Conservation (phyloP, 2,888 invertebrate species). For the Tribolium freemani region DNA sequence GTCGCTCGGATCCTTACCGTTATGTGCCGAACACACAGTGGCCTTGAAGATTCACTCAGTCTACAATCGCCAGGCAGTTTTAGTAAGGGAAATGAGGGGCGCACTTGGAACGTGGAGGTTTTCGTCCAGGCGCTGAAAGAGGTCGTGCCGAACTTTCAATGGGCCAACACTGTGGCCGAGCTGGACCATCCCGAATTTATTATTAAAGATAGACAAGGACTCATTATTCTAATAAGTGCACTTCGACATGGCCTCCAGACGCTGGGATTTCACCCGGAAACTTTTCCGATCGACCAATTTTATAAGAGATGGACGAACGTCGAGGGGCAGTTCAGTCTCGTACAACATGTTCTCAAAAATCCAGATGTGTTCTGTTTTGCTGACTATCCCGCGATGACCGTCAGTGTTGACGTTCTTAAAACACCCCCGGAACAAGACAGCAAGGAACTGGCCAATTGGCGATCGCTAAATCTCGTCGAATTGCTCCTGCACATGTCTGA, state of each 20-base stretch:
- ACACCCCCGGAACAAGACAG: conserved; percentile 95
- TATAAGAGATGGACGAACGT: conserved; percentile 94
- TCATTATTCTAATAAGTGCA: conserved; percentile 86
- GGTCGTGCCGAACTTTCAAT: conserved; percentile 86
- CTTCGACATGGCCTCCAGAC: conserved; percentile 85
- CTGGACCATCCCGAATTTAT: conserved; percentile 93
- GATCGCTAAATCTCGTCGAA: conserved; percentile 92
- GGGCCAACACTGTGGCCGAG: conserved; percentile 94
- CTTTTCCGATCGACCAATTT: conserved; percentile 90
- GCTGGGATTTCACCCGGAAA: conserved; percentile 77
- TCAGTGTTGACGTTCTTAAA: conserved; percentile 91
- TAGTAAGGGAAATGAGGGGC: conserved; percentile 63
- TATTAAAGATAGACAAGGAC: conserved; percentile 88
- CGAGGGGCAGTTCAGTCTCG: conserved; percentile 92
- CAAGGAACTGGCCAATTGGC: conserved; percentile 94
- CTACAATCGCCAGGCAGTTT: conserved; percentile 77
- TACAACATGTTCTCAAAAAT: conserved; percentile 88
- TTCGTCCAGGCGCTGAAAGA: conserved; percentile 95
- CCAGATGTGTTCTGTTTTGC: conserved; percentile 96
- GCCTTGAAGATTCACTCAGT: conserved; percentile 74
- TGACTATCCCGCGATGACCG: conserved; percentile 90
- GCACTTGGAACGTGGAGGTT: conserved; percentile 92
- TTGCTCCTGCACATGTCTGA: conserved; percentile 89
- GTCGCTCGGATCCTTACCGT: conserved; percentile 89
- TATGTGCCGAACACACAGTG: conserved; percentile 88